These are phyloP conservation scores for Lynx canadensis DNA, from an alignment of 2,113 vertebrate genomes.

Conservation along the genomic window DNA sequence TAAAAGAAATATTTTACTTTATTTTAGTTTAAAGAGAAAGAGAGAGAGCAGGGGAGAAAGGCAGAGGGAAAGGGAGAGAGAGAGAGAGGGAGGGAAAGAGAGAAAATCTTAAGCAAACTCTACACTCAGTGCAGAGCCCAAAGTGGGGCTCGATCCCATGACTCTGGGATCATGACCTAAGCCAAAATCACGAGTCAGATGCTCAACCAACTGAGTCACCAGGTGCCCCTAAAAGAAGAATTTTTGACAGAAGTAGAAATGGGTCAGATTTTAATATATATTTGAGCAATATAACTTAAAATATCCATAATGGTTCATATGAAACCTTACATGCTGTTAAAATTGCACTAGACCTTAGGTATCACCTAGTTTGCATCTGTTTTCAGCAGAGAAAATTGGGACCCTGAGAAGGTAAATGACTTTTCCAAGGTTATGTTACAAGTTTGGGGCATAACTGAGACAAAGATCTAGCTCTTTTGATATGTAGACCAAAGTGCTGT, in stretches of 20 bases:
- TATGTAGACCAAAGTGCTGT: accelerated
- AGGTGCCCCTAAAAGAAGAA: background rate
- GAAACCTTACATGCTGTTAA: background rate
- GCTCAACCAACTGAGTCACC: background rate
- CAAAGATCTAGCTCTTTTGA: background rate
- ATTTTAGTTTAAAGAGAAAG: too few species aligned
- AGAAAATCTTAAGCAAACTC: background rate
- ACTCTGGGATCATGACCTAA: background rate
- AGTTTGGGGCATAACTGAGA: background rate
- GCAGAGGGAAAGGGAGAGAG: background rate
- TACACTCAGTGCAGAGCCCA: background rate
- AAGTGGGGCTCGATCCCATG: background rate
- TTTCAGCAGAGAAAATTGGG: background rate
- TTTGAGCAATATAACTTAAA: background rate
- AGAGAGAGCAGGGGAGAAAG: background rate
- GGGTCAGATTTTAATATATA: background rate
- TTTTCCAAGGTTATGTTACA: background rate
- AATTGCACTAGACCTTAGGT: background rate
- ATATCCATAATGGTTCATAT: background rate
- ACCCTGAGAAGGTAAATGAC: background rate
- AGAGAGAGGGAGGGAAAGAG: background rate
- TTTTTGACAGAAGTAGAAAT: background rate
- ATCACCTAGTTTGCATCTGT: background rate
- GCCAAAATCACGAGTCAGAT: background rate
- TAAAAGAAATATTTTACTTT: background rate